phyloP scores from a whole-genome alignment of 2,888 invertebrate genomes.

The Melanophora roralis region DNA sequence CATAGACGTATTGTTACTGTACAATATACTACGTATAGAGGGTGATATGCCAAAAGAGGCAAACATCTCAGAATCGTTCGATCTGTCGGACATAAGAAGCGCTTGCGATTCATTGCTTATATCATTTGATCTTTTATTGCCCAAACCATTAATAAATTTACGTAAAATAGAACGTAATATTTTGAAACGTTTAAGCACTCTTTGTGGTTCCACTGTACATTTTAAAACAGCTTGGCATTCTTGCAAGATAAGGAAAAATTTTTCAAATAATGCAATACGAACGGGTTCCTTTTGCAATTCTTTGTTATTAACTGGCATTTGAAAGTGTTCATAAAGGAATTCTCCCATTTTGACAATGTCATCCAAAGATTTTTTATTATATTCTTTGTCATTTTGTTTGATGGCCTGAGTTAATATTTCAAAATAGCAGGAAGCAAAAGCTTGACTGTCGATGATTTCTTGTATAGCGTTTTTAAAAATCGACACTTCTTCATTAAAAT shows the following conservation, averaged over 20 bases:
- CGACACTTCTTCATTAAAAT: constrained; percentile 73
- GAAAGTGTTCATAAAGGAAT: constrained; percentile 72
- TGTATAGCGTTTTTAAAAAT: constrained; percentile 72
- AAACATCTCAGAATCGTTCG: constrained; percentile 64
- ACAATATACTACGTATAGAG: constrained; percentile 70
- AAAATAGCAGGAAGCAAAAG: constrained; percentile 70
- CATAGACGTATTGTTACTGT: constrained; percentile 64
- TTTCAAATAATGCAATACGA: constrained; percentile 66
- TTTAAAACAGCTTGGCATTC: constrained; percentile 74
- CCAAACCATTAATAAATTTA: constrained; percentile 68
- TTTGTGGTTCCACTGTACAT: constrained; percentile 69
- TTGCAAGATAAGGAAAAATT: constrained; percentile 70
- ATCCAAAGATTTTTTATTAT: constrained; percentile 66
- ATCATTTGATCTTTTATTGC: constrained; percentile 22
- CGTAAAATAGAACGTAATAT: constrained; percentile 72
- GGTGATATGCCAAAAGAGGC: constrained; percentile 68
- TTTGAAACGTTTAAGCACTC: constrained; percentile 74
- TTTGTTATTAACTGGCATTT: constrained; percentile 67
- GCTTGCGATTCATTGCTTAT: constrained; percentile 37
- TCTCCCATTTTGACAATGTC: constrained; percentile 70
- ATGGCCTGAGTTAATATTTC: constrained; percentile 70
- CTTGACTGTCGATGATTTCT: constrained; percentile 73
- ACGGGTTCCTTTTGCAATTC: constrained; percentile 62
- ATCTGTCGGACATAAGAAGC: constrained; percentile 64
- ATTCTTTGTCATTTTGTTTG: constrained; percentile 64